A percentile compares a stretch with the other conserved stretches of the same genome.
These are phyloP conservation scores for Notospermus geniculatus DNA, from an alignment of 1,140 invertebrate genomes.

Conservation along the genomic window DNA sequence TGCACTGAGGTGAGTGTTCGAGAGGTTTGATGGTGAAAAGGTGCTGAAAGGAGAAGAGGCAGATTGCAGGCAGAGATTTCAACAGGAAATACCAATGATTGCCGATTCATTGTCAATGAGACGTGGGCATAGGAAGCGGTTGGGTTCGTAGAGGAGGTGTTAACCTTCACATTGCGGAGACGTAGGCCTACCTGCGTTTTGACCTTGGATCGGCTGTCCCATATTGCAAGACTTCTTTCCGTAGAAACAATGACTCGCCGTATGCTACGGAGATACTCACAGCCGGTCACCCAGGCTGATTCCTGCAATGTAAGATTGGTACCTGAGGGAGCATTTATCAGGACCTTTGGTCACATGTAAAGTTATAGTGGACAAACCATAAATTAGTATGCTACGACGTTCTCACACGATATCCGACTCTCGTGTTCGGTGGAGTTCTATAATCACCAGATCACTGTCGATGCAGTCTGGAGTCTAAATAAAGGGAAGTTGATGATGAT, in stretches of 20 bases:
- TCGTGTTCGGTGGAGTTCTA: too few relatives aligned
- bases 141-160: too few relatives aligned
- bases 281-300: conserved; percentile 50
- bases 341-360: too few relatives aligned
- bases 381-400: not conserved
- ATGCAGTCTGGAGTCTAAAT: too few relatives aligned
- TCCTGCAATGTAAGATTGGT: conserved; percentile 32
- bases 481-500: too few relatives aligned
- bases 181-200: conserved; percentile 49
- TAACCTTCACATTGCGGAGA: too few relatives aligned
- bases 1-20: conserved; percentile 49
- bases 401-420: not conserved
- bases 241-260: conserved; percentile 45
- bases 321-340: too few relatives aligned
- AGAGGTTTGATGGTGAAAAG: conserved; percentile 50
- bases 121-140: not conserved
- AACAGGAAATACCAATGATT: too few relatives aligned
- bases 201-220: conserved; percentile 52
- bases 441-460: too few relatives aligned
- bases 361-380: not conserved
- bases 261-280: conserved; percentile 49
- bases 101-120: too few relatives aligned
- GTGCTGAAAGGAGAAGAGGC: conserved; percentile 29
- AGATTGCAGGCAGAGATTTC: not conserved
- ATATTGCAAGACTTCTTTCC: conserved; percentile 48